phyloP scores from a whole-genome alignment of 1,140 invertebrate species.

The Diprion similis region DNA sequence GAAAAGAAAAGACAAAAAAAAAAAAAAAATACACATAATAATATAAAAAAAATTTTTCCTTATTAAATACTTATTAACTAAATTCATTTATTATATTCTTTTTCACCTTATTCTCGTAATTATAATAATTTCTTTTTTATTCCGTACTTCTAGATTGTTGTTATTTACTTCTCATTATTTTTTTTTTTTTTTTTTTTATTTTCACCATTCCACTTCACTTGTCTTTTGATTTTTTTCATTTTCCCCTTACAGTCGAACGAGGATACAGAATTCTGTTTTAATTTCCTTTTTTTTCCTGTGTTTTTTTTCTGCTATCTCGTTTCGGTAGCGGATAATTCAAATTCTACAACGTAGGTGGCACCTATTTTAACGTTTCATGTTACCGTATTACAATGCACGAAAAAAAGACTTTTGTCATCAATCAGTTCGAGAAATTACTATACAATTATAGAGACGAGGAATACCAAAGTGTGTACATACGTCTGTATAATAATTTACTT shows the following conservation, averaged over 20 bases:
- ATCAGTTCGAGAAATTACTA: slow-evolving; percentile 29
- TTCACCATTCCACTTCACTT: not conserved
- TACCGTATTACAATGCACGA: not conserved
- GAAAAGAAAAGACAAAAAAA: too few species aligned
- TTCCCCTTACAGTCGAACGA: not conserved
- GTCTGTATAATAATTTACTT: too few species aligned
- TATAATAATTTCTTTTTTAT: too few species aligned
- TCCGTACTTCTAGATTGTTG: too few species aligned
- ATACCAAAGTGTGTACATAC: slow-evolving; percentile 34
- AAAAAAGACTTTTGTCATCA: not conserved
- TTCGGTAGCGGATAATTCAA: not conserved
- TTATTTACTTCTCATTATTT: not conserved
- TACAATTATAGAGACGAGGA: slow-evolving; percentile 33
- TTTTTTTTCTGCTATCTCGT: not conserved
- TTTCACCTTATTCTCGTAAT: too few species aligned
- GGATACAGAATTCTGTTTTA: not conserved
- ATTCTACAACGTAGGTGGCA: not conserved
- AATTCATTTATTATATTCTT: too few species aligned
- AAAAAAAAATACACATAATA: too few species aligned
- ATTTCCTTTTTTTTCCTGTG: not conserved
- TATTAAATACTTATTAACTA: too few species aligned
- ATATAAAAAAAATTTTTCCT: too few species aligned
- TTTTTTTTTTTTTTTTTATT: not conserved
- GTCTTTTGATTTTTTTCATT: not conserved
- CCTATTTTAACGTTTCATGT: too few species aligned